Percentiles rank a stretch among this genome's conserved stretches.
Conservation (phyloP, 2,888 invertebrate species). For the Pyralis farinalis region DNA sequence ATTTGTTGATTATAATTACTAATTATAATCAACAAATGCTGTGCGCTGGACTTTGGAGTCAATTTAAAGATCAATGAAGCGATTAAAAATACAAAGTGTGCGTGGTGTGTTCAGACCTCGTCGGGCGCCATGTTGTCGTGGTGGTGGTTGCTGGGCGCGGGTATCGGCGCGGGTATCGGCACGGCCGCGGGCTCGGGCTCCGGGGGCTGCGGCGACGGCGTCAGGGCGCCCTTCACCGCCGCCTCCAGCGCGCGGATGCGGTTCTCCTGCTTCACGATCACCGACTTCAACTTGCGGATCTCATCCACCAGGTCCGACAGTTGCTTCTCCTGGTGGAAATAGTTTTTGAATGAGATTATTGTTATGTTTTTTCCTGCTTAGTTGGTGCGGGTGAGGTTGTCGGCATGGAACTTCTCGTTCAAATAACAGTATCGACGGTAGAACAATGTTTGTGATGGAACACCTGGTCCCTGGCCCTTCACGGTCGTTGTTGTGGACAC, state of each 20-base stretch:
- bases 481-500: slow-evolving; percentile 18
- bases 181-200: slow-evolving; percentile 34
- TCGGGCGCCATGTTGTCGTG: slow-evolving; percentile 78
- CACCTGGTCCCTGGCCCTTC: background rate
- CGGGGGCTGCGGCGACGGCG: slow-evolving; percentile 42
- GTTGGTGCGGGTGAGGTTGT: no score
- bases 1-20: no score
- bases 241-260: slow-evolving; percentile 90
- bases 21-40: no score
- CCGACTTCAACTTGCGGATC: slow-evolving; percentile 95
- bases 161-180: slow-evolving; percentile 38
- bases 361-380: background rate
- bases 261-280: slow-evolving; percentile 96
- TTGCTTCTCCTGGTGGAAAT: slow-evolving; percentile 83
- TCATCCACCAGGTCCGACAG: slow-evolving; percentile 93
- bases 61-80: background rate
- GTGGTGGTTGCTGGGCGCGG: slow-evolving; percentile 41
- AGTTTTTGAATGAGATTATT: no score
- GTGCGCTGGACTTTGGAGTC: no score
- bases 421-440: no score
- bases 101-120: slow-evolving; percentile 74
- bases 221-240: slow-evolving; percentile 43
- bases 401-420: no score
- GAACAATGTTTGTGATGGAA: no score
- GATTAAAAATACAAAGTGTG: slow-evolving; percentile 6